Base-by-base conservation (phyloP, 2,797 vertebrate genomes). In the Pantherophis alleghaniensis region DNA sequence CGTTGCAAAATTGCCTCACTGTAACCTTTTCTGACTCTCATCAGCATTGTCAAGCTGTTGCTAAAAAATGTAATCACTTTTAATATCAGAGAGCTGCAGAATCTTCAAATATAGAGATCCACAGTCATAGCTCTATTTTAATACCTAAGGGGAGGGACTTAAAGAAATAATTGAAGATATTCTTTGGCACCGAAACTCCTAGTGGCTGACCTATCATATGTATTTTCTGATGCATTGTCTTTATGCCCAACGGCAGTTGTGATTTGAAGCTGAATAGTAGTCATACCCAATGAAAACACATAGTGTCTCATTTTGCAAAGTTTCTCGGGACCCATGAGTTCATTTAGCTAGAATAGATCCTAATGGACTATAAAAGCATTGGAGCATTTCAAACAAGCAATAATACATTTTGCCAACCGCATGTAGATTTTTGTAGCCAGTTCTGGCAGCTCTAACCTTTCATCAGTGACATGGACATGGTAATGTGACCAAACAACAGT, bases 1-100 rank as follows among this genome's bases (percentile, higher is more conserved):
- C 94, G 95, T n/a, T 94, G 93, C 88, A 93, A 97, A 96, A 96
- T 96, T 96, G 86, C 87, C 94, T 95, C 11, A 0, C 90, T 95
- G 22, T n/a, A 0, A 7, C 89, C n/a, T 83, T 92, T 60, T 51
- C 69, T 53, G 60, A 47, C 79, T 95, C 92, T 92, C 95, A 94
- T 79, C 96, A 95, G 92, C 93, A 93, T 26, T 69, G 14, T 86
- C 86, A 0, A 0, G 88, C 88, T 66, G n/a, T 37, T 74, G 66
- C 66, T 74, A 74, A 74, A 90, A 13, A n/a, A 5, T 63, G 42
- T 53, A 94, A 94, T 88, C 56, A 53, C 37, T 51, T 57, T 91
- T 1, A 90, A 32, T 91, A 91, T 1, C 60, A 53, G 60, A 90
- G 69, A 7, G 11, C 92, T 0, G 16, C 0, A 51, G 91, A 37